Conservation (phyloP, 2,797 vertebrate genomes). For the Coranthus polyacanthus region DNA sequence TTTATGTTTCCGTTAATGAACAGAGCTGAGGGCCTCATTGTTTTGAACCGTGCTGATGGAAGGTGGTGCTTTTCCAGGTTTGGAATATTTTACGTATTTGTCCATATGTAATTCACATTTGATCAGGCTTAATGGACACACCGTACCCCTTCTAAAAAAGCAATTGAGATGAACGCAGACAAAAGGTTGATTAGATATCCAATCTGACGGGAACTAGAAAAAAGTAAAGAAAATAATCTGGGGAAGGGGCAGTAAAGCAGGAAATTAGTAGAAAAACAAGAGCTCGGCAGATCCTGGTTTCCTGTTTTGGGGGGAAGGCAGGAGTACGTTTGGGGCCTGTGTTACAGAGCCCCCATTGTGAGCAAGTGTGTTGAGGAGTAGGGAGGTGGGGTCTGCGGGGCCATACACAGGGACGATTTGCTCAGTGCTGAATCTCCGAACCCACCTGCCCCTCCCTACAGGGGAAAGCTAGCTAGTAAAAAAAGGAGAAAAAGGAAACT, state of each 20-base stretch:
- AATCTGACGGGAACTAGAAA: conserved; percentile 79
- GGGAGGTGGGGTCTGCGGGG: conserved; percentile 76
- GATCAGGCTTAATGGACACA: conserved; percentile 5
- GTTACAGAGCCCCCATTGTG: conserved; percentile 89
- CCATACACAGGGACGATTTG: conserved; percentile 76
- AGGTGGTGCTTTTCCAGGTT: conserved; percentile 10
- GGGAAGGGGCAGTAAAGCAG: conserved; percentile 86
- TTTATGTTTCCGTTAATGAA: conserved; percentile 57
- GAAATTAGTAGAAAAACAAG: conserved; percentile 89
- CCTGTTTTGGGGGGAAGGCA: conserved; percentile 86
- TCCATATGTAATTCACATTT: conserved; percentile 2
- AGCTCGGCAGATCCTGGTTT: conserved; percentile 85
- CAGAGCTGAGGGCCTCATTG: conserved; percentile 20
- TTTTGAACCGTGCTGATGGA: conserved; percentile 17
- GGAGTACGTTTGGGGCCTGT: conserved; percentile 77
- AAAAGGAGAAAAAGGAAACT: conserved; percentile 85
- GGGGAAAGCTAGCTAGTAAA: conserved; percentile 80
- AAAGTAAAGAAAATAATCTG: conserved; percentile 86
- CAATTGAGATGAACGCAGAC: conserved; percentile 42
- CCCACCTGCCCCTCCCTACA: conserved; percentile 78
- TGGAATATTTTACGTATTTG: conserved; percentile 21
- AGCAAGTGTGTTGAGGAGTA: conserved; percentile 81
- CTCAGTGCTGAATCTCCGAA: conserved; percentile 69
- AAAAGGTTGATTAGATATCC: conserved; percentile 71
- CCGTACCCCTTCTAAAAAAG: conserved; percentile 13